These are phyloP conservation scores for Hololepta plana DNA, from an alignment of 2,888 invertebrate genomes.

Conservation along the genomic window DNA sequence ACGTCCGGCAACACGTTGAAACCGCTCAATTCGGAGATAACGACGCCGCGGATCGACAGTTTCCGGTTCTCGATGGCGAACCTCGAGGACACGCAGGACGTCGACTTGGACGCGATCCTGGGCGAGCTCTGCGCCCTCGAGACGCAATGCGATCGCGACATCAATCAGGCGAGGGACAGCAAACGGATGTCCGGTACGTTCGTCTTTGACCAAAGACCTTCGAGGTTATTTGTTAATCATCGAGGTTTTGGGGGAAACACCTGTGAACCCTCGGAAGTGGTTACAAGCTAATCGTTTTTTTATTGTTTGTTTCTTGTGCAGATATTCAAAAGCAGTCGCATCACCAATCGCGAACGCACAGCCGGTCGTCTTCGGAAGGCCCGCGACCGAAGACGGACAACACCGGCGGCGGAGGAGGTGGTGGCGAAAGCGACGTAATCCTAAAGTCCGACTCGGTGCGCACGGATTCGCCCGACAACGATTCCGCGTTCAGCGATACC, in stretches of 20 bases:
- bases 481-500: slow-evolving; percentile 96
- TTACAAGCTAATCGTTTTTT: background rate
- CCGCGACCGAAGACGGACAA: slow-evolving; percentile 23
- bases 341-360: slow-evolving; percentile 24
- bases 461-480: slow-evolving; percentile 91
- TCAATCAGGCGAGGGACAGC: slow-evolving; percentile 24
- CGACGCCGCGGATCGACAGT: slow-evolving; percentile 71
- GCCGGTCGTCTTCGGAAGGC: slow-evolving; percentile 28
- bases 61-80: slow-evolving; percentile 93
- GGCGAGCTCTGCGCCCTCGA: slow-evolving; percentile 91
- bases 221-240: background rate
- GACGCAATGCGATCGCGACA: slow-evolving; percentile 41
- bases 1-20: slow-evolving; percentile 36
- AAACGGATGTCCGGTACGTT: slow-evolving; percentile 25
- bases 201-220: slow-evolving; percentile 4
- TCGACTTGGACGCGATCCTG: slow-evolving; percentile 90
- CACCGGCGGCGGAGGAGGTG: too few relatives aligned
- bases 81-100: slow-evolving; percentile 88
- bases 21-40: slow-evolving; percentile 49
- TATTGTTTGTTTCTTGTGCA: slow-evolving; percentile 10
- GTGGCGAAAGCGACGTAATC: slow-evolving; percentile 21
- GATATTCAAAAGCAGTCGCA: slow-evolving; percentile 20
- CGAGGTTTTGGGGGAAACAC: too few relatives aligned
- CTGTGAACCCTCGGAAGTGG: too few relatives aligned
- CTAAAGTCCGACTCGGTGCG: slow-evolving; percentile 32